Conservation (phyloP, 2,797 vertebrate genomes). For the Catamblyrhynchus diadema region DNA sequence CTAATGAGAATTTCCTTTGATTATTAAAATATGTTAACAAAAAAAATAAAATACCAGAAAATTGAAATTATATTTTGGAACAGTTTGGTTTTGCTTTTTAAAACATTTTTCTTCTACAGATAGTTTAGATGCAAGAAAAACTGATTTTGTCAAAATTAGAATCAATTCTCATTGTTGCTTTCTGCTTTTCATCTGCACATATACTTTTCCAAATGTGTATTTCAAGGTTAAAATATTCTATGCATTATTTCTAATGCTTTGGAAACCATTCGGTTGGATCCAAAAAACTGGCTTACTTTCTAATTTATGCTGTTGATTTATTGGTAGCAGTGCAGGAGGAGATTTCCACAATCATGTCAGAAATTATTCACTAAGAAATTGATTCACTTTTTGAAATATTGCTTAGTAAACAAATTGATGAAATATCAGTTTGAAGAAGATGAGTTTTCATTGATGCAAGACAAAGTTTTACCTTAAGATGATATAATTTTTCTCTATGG, state of each 20-base stretch:
- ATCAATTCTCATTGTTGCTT: neutral
- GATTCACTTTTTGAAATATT: neutral
- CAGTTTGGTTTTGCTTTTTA: rapidly evolving
- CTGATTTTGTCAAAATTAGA: neutral
- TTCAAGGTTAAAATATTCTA: neutral
- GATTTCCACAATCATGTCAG: neutral
- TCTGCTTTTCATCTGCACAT: neutral
- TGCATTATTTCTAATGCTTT: neutral
- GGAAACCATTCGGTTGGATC: neutral
- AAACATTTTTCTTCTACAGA: neutral
- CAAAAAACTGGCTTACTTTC: neutral
- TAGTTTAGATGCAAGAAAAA: neutral
- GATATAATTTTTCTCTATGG: neutral
- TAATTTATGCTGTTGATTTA: neutral
- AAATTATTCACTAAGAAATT: neutral
- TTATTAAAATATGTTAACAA: neutral
- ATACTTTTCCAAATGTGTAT: neutral
- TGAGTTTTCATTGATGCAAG: neutral
- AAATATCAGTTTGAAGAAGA: neutral
- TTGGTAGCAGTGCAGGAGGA: neutral
- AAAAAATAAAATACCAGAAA: neutral
- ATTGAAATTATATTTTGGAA: neutral
- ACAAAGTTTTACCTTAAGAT: neutral
- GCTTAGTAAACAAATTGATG: neutral
- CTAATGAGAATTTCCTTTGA: neutral